Conservation (phyloP, 2,888 invertebrate genomes). For the Drosophila emarginata region DNA sequence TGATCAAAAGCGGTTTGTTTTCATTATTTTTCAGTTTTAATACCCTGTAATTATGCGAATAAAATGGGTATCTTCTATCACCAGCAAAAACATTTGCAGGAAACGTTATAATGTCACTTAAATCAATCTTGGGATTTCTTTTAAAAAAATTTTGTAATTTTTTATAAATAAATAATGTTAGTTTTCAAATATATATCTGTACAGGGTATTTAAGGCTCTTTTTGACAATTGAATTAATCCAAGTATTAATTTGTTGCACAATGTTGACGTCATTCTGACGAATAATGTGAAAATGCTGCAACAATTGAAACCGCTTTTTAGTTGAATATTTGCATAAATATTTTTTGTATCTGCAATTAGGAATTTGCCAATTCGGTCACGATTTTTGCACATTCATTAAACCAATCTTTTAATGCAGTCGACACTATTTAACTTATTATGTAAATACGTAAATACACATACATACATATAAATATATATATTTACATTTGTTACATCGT, state of each 20-base stretch:
- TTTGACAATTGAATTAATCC: conserved; percentile 54
- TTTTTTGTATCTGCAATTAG: conserved; percentile 37
- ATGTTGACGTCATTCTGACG: conserved; percentile 49
- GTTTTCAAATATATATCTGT: too few relatives aligned
- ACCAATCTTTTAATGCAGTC: background rate
- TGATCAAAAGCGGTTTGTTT: conserved; percentile 46
- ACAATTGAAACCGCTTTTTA: conserved; percentile 42
- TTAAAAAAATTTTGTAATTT: too few relatives aligned
- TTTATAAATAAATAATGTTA: too few relatives aligned
- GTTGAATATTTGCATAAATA: conserved; percentile 43
- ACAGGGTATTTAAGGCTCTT: background rate
- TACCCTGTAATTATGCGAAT: background rate
- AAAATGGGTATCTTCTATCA: background rate
- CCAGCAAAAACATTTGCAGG: too few relatives aligned
- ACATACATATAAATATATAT: too few relatives aligned
- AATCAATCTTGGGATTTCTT: too few relatives aligned
- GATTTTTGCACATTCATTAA: conserved; percentile 56
- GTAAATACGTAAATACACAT: background rate
- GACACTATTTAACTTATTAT: background rate
- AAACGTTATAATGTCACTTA: too few relatives aligned
- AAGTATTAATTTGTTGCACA: conserved; percentile 25
- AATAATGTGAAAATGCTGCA: conserved; percentile 37
- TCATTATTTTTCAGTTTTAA: conserved; percentile 6
- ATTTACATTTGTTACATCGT: background rate
- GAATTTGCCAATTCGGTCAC: conserved; percentile 63